phyloP scores from a whole-genome alignment of 2,797 vertebrate genomes.

The Enteromius afrohamiltoni region DNA sequence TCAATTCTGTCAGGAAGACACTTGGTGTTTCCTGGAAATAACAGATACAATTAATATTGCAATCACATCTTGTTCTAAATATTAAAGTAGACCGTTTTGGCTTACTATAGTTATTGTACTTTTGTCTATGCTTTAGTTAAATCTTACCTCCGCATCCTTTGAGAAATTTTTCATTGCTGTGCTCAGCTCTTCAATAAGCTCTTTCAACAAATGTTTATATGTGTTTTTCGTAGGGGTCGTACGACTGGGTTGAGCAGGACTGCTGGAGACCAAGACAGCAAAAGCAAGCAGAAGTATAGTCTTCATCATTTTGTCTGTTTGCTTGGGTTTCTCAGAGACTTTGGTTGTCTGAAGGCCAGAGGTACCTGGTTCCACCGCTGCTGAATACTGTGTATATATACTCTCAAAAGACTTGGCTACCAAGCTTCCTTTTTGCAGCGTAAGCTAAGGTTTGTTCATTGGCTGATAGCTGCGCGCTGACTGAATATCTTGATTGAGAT shows the following conservation, averaged over 20 bases:
- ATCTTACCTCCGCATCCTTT: neutral
- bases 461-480: neutral
- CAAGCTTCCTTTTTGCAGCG: slow-evolving; percentile 23
- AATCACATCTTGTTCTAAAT: neutral
- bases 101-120: neutral
- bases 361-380: neutral
- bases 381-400: neutral
- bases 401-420: neutral
- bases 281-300: neutral
- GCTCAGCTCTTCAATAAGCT: rapidly evolving
- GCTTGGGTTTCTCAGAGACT: slow-evolving; percentile 6
- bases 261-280: neutral
- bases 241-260: rapidly evolving
- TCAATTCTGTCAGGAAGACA: neutral
- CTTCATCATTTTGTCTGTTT: slow-evolving; percentile 17
- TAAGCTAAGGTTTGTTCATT: slow-evolving; percentile 13
- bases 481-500: slow-evolving; percentile 61
- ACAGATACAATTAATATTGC: neutral
- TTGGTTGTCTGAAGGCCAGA: neutral
- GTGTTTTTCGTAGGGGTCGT: rapidly evolving
- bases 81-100: neutral
- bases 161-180: rapidly evolving
- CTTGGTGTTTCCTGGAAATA: neutral
- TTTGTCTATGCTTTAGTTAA: neutral
- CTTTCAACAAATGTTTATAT: rapidly evolving